Percentiles rank a stretch among this genome's conserved stretches.
Conservation (phyloP, 1,140 invertebrate genomes). For the Saccostrea glomerata region DNA sequence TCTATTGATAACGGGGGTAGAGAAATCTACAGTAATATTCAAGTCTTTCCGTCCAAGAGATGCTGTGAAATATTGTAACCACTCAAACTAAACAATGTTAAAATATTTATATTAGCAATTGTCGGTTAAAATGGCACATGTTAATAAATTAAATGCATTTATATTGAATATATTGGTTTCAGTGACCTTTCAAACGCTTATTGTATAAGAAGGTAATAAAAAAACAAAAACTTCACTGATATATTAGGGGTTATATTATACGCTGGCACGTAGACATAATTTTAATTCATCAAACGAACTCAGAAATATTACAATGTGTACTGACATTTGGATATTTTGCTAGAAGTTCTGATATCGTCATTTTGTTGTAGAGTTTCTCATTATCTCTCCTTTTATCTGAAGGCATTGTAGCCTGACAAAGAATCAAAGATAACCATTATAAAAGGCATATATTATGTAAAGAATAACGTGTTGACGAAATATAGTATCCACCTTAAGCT, state of each 20-base stretch:
- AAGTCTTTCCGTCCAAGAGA: constrained; percentile 81
- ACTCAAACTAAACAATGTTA: constrained; percentile 81
- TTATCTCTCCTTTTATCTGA: constrained; percentile 91
- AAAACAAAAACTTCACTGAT: too few species aligned
- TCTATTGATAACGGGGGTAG: constrained; percentile 88
- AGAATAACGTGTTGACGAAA: neutral
- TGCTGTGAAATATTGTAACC: constrained; percentile 86
- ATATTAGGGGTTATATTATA: too few species aligned
- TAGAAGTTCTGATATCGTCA: constrained; percentile 85
- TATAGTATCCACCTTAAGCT: neutral
- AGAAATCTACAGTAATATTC: constrained; percentile 80
- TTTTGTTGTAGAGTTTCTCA: constrained; percentile 91
- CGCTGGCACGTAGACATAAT: too few species aligned
- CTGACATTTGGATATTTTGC: constrained; percentile 55
- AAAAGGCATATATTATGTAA: neutral
- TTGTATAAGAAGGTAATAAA: too few species aligned
- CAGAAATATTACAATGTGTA: neutral
- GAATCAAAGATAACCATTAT: neutral
- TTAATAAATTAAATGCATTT: too few species aligned
- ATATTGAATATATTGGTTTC: too few species aligned
- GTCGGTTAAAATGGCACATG: too few species aligned
- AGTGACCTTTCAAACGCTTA: too few species aligned
- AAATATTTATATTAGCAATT: neutral
- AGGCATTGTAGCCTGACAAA: constrained; percentile 87
- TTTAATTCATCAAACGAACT: too few species aligned